Evolutionary conservation across 2,113 vertebrate species (phyloP), one percentile per base, ranked within the genome.

Genomic region (Lota lota): DNA sequence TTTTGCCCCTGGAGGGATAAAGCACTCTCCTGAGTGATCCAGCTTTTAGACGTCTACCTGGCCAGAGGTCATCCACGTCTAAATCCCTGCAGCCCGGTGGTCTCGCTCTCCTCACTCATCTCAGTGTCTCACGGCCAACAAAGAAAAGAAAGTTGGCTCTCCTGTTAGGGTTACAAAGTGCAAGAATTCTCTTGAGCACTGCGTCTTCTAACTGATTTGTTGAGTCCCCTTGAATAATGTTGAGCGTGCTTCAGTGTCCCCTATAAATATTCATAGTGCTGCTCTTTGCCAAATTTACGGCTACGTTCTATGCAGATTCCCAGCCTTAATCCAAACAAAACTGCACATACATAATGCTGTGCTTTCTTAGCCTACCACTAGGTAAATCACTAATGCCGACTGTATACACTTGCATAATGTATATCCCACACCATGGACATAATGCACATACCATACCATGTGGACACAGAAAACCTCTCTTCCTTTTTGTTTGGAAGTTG

Each of bases 21-120:
- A 72, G 53, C 12, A 56, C 56, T 71, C 21, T 58, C 63, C 79
- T 68, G 57, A 76, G 68, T 69, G 19, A 24, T 56, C 22, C 59
- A 57, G 70, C 70, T 10, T 79, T 67, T 73, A 75, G 79, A 82
- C 75, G 47, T 66, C 66, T 58, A n/a, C 57, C 68, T 77, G 68
- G 69, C 74, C 28, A 63, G 57, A 70, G 66, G 59, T 47, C 63
- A 72, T 36, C 64, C 54, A 64, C 51, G 68, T 65, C 63, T 65
- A 66, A 79, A 76, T 69, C 67, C 64, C 65, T 58, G 19, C 51
- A 66, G 67, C n/a, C 67, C 47, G 63, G 50, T 72, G 50, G 22
- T 69, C 72, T 61, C 17, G 1, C 61, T 69, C 60, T 19, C 67
- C 40, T 20, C 60, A 16, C 59, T 76, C 71, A 56, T 75, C 47